Conservation (phyloP, 92 coral and sea anemone species). For the Epizoanthus illoricatus region DNA sequence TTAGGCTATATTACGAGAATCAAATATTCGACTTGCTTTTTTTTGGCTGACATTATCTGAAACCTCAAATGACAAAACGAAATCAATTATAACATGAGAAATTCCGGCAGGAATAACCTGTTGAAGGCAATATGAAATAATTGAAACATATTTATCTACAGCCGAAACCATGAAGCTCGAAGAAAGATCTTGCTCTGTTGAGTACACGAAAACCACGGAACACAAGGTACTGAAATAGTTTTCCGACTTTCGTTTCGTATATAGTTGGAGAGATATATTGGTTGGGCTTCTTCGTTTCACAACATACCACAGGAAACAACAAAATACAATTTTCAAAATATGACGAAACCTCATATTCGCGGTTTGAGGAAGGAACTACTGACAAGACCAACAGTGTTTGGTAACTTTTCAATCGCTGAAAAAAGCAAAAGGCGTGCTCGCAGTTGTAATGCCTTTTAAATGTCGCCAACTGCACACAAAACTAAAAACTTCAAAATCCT, state of each 20-base stretch:
- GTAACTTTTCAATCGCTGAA: conserved; percentile 5
- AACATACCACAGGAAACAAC: conserved; percentile 30
- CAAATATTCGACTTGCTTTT: conserved; percentile 12
- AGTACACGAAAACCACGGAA: neutral
- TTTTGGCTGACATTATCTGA: neutral
- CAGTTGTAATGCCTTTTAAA: neutral
- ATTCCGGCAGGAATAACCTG: conserved; percentile 13
- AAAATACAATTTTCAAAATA: conserved; percentile 13
- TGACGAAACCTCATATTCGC: conserved; percentile 18
- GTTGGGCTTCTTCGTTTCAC: neutral
- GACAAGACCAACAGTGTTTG: neutral
- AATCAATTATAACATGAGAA: conserved; percentile 28
- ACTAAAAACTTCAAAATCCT: neutral
- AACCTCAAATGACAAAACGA: conserved; percentile 24
- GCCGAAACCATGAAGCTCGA: neutral
- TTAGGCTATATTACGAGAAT: neutral
- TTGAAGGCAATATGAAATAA: neutral
- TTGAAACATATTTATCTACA: neutral
- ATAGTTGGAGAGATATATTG: neutral
- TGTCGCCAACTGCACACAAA: neutral
- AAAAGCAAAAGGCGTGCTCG: neutral
- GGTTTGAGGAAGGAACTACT: neutral
- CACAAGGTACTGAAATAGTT: neutral
- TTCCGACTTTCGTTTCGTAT: neutral
- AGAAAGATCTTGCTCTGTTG: conserved; percentile 1